A percentile compares a stretch with the other conserved stretches of the same genome.
phyloP scores from a whole-genome alignment of 2,113 vertebrate species.

The Pterophyllum scalare region DNA sequence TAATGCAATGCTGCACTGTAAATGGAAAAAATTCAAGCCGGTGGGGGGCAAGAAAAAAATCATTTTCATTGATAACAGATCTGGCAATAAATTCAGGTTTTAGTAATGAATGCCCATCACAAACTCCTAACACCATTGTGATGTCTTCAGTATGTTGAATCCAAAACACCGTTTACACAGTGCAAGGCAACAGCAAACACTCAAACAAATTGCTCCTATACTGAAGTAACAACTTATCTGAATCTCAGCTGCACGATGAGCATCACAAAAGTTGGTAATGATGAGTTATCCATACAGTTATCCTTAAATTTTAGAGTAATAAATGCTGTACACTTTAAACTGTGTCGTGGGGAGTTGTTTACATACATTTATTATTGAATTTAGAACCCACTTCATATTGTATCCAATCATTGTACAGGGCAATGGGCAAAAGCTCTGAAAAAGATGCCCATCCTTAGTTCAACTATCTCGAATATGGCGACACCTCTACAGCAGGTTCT shows the following conservation, averaged over 20 bases:
- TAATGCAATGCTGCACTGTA: neutral
- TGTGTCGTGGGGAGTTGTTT: neutral
- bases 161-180: neutral
- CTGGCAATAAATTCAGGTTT: neutral
- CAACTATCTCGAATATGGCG: constrained; percentile 62
- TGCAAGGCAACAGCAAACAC: neutral
- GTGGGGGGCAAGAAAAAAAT: neutral
- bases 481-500: constrained; percentile 70
- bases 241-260: neutral
- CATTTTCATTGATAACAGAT: neutral
- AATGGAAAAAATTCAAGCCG: neutral
- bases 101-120: neutral
- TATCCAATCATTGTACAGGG: constrained; percentile 22
- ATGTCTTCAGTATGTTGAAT: neutral
- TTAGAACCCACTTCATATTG: neutral
- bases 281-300: too few species aligned
- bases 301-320: too few species aligned
- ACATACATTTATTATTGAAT: neutral
- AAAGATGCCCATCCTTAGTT: constrained; percentile 68
- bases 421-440: constrained; percentile 34
- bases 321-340: neutral
- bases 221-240: neutral
- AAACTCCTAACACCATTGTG: neutral
- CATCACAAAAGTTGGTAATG: neutral
- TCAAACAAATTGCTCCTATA: neutral